phyloP scores from a whole-genome alignment of 1,140 invertebrate species.

The Steinernema feltiae region DNA sequence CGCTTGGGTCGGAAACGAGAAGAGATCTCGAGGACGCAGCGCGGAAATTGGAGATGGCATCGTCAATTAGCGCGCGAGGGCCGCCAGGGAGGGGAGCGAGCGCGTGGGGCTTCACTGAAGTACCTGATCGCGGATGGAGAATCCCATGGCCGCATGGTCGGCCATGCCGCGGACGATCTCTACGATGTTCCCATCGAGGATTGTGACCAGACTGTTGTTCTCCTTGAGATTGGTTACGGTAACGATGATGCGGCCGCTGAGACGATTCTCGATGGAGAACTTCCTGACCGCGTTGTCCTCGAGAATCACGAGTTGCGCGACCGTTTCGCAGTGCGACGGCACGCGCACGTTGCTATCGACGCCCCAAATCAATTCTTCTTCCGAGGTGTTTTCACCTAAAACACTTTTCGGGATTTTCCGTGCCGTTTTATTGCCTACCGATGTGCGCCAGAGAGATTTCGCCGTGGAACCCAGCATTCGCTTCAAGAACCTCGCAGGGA shows the following conservation, averaged over 20 bases:
- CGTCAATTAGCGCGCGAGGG: background rate
- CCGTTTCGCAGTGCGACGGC: slow-evolving; percentile 47
- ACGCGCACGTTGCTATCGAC: slow-evolving; percentile 60
- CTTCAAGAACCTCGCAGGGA: slow-evolving; percentile 59
- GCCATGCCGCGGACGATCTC: slow-evolving; percentile 54
- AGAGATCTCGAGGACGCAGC: background rate
- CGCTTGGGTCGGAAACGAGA: background rate
- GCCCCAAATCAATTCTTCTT: slow-evolving; percentile 60
- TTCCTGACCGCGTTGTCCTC: slow-evolving; percentile 56
- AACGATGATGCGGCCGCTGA: slow-evolving; percentile 58
- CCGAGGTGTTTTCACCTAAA: slow-evolving; percentile 54
- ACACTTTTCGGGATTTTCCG: background rate
- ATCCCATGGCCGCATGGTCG: slow-evolving; percentile 46
- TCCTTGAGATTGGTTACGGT: slow-evolving; percentile 58
- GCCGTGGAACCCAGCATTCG: slow-evolving; percentile 59
- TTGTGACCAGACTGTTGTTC: slow-evolving; percentile 59
- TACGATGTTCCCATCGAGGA: slow-evolving; percentile 57
- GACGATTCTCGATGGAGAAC: slow-evolving; percentile 56
- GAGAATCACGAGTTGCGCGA: slow-evolving; percentile 58
- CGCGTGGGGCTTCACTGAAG: background rate
- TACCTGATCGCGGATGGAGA: slow-evolving; percentile 32
- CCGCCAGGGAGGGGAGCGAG: no score
- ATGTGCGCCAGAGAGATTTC: slow-evolving; percentile 38
- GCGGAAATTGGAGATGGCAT: background rate
- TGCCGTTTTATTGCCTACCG: background rate